Evolutionary conservation across 2,888 invertebrate species (phyloP), one percentile per base, ranked within the genome.

Genomic region (Harmothoe impar): DNA sequence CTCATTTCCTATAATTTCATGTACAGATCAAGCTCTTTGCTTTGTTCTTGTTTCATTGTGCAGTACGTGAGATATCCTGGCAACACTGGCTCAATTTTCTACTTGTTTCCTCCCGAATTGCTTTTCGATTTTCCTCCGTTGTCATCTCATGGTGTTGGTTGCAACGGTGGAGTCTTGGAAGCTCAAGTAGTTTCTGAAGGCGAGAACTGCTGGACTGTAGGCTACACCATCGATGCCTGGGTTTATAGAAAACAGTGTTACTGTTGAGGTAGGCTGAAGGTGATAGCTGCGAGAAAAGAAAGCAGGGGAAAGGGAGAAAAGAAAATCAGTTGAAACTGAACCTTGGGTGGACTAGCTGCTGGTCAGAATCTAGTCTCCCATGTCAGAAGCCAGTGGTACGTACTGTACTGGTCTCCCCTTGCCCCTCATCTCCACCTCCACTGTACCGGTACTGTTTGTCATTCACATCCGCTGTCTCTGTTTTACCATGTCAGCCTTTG

Each of bases 21-120:
- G 77, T 77, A 31, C 77, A 10, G n/a, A n/a, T n/a, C n/a, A n/a
- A n/a, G n/a, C n/a, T n/a, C n/a, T n/a, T n/a, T n/a, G 77, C 31
- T 77, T 77, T 5, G 33, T 77, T 77, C 31, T 77, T 17, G 77
- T 77, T 77, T 77, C 25, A 7, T 31, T 23, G 77, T 77, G 77
- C 77, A 29, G 77, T 77, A 15, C 77, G 29, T 33, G 29, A 23
- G 77, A 23, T 77, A 33, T 77, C 77, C 77, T 77, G 77, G 77
- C 77, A 77, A 77, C 77, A 77, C 77, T 77, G 77, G 77, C 77
- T 77, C 77, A 77, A 77, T 10, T 7, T 52, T 52, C 17, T 68
- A 17, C n/a, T 68, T 68, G n/a, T n/a, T n/a, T n/a, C n/a, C 12
- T 25, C n/a, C n/a, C n/a, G 54, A n/a, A n/a, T n/a, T 52, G 17